Evolutionary conservation across 2,113 vertebrate genomes (phyloP), one percentile per base, ranked within the genome.

Genomic region (Scalopus aquaticus): DNA sequence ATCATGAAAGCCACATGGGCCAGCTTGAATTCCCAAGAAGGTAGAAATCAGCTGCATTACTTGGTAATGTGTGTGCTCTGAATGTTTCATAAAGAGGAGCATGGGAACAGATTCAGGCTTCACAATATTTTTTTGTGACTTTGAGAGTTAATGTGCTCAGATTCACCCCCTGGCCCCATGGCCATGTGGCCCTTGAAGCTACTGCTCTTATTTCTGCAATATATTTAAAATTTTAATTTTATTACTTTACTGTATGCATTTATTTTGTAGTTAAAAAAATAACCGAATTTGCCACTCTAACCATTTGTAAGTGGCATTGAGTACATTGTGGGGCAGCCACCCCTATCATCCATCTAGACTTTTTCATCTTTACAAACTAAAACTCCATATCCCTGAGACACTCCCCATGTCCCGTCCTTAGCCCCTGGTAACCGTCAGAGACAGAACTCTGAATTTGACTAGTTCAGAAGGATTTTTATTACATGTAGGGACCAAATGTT

Each of bases 401-500:
- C n/a, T 84, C 20, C 39, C 22, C 4, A 10, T 1, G 6, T 17
- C 37, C 26, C 4, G 24, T n/a, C 11, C 24, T 30, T 9, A 64
- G 10, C 3, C 46, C 24, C 39, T 24, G 22, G 20, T 70, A 73
- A 42, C 62, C 30, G 56, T 67, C 54, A 56, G 54, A 22, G 19
- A 20, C 20, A 56, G 35, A 16, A 79, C 35, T 92, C 49, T 6
- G 60, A 90, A 90, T 46, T 13, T 92, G 96, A 92, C 76, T 94
- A 85, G 54, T 87, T 35, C 46, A 92, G 65, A 67, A 54, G 54
- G 65, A 76, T 54, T 96, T 88, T 95, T 91, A 80, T 62, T 88
- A 73, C 32, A 79, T 30, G 62, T 67, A 51, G 67, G 78, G 42
- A 77, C 65, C 70, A 88, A 96, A 81, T 88, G 84, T 90, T 93